phyloP scores from a whole-genome alignment of 2,797 vertebrate species.

The Tiaroga cobitis region DNA sequence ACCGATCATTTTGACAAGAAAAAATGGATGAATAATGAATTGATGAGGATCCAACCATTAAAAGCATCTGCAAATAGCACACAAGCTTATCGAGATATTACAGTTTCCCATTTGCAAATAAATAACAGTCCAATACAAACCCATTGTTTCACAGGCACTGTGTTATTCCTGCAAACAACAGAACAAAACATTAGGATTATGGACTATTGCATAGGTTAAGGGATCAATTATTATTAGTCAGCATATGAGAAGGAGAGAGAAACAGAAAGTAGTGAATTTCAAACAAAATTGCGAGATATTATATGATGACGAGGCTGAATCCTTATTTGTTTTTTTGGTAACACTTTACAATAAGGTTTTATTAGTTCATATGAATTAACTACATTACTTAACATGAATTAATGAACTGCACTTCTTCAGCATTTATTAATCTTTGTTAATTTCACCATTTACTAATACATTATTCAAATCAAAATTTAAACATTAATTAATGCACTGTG shows the following conservation, averaged over 20 bases:
- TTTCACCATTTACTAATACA: no score
- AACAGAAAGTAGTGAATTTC: background rate
- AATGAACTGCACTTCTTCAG: no score
- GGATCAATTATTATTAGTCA: background rate
- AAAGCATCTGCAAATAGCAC: background rate
- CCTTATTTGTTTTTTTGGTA: background rate
- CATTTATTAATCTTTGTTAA: no score
- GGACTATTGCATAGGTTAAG: background rate
- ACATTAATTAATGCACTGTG: no score
- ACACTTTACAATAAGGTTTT: no score
- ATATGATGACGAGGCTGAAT: background rate
- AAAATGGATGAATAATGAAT: background rate
- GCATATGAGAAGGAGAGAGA: background rate
- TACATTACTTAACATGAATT: no score
- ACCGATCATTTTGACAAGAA: background rate
- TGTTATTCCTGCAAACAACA: slow-evolving; percentile 19
- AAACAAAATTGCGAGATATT: background rate
- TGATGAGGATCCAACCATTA: no score
- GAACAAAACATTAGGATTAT: background rate
- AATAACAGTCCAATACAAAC: slow-evolving; percentile 14
- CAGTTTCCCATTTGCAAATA: background rate
- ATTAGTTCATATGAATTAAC: no score
- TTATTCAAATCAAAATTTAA: no score
- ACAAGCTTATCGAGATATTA: background rate
- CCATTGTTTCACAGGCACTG: slow-evolving; percentile 24